Conservation (phyloP, 2,797 vertebrate genomes). For the Tapera naevia region DNA sequence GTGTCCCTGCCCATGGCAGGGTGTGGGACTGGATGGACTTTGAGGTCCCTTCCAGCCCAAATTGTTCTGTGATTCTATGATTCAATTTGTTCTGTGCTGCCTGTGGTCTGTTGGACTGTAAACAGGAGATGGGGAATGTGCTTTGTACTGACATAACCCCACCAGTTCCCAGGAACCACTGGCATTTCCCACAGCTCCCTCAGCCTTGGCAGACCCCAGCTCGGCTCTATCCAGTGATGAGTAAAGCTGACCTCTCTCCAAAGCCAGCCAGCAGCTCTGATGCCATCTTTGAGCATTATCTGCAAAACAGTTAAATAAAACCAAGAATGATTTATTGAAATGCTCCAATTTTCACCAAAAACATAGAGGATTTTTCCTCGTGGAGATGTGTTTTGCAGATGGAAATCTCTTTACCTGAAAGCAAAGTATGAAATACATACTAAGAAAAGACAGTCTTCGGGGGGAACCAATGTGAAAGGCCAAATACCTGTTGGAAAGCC, state of each 20-base stretch:
- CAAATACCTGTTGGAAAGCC: not conserved
- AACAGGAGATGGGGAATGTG: not conserved
- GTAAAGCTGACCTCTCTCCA: not conserved
- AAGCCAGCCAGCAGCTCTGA: not conserved
- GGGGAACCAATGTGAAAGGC: not conserved
- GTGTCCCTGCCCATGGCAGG: no score
- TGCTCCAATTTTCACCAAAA: not conserved
- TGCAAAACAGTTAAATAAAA: not conserved
- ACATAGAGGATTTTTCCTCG: not conserved
- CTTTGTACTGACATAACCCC: not conserved
- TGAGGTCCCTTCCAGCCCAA: no score
- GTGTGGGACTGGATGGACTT: no score
- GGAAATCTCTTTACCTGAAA: not conserved
- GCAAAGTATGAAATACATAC: not conserved
- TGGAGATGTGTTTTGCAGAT: not conserved
- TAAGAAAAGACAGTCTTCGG: fast-evolving
- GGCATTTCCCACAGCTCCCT: not conserved
- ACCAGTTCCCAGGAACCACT: not conserved
- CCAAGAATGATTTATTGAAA: not conserved
- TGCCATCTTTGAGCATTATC: not conserved
- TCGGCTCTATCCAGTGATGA: not conserved
- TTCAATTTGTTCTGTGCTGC: not conserved
- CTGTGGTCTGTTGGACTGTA: not conserved
- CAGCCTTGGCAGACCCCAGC: not conserved
- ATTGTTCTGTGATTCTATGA: no score